Base-by-base conservation (phyloP, 2,888 invertebrate genomes). In the Metopia argyrocephala region DNA sequence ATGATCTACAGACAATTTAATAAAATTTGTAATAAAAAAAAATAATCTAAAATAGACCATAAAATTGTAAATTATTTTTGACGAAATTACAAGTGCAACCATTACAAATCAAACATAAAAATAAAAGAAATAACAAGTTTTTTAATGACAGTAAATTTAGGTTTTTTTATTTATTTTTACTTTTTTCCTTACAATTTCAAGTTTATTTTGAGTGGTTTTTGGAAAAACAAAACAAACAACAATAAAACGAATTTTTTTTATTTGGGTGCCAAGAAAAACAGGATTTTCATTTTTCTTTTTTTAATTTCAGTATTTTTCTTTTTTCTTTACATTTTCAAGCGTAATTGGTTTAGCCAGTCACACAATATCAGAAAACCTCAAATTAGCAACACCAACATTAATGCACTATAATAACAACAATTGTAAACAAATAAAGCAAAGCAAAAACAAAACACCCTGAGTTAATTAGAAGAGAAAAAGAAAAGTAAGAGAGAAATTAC, bases 161-260 rank as follows among this genome's bases (percentile, higher is more conserved):
- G 25, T 54, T 25, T 62, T 57, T 76, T 31, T 27, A 57, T 68
- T 64, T 12, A 38, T 3, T 38, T 38, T 38, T 70, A n/a, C n/a
- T 12, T 46, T 46, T 21, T 50, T 23, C 48, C 3, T 56, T 61
- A 62, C 9, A 12, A 76, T 70, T 74, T 81, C 81, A 78, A 76
- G 80, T 80, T 81, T 78, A 70, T 70, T 78, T 59, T 38, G 38
- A 20, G 31, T 50, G 54, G 46, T 54, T 59, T n/a, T 66, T 27
- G 12, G 18, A 52, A 25, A 65, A 54, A 27, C 1, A 23, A 38
- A 23, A 38, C 15, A 12, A 54, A 56, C 21, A 68, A 66, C 7
- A n/a, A n/a, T n/a, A n/a, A 21, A 18, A 46, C 27, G 20, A 38
- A 12, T 23, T 46, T 38, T 38, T 38, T 38, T 4, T 38, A n/a